Base-by-base conservation (phyloP, 2,113 vertebrate species). In the Damaliscus lunatus region DNA sequence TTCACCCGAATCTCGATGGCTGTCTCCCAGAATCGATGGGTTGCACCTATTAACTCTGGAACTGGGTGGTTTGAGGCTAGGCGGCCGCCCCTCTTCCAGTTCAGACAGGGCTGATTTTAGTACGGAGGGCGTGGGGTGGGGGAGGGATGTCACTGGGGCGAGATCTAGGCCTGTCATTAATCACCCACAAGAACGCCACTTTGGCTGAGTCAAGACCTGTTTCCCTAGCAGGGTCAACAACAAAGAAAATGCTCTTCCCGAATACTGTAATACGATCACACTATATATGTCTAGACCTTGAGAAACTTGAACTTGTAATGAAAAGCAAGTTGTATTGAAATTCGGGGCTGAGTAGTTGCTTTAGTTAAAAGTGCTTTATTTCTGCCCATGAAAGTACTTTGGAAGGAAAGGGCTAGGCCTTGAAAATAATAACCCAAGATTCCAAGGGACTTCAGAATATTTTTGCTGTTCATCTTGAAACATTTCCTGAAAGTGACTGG, bases 91-190 rank as follows among this genome's bases (percentile, higher is more conserved):
- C 98, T 98, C 97, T 97, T 98, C 95, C 95, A 77, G 87, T 74
- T 80, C 86, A 89, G 96, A 93, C 97, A 55, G 43, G 96, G 96
- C 96, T 71, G 95, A 33, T 95, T 94, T 95, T 96, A 60, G 97
- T 64, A 3, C 82, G 3, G 90, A 90, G 96, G 59, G 71, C 90
- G 90, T 82, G 81, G 95, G 96, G 96, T 78, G 77, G 93, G 96
- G 96, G 96, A 91, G 71, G 94, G 90, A 91, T 98, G 95, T 91
- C 97, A 97, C 94, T 50, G 95, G 98, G 98, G 92, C 88, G 95
- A 96, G 97, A 97, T 96, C 90, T 85, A 78, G 98, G 98, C 97
- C 98, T 98, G 98, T 98, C 98, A 98, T 99, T 98, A 98, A 99
- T 99, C 98, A 98, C 98, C 98, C 97, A 83, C 93, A 71, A 90